Conservation (phyloP, 2,113 vertebrate genomes). For the Ageneiosus marmoratus region DNA sequence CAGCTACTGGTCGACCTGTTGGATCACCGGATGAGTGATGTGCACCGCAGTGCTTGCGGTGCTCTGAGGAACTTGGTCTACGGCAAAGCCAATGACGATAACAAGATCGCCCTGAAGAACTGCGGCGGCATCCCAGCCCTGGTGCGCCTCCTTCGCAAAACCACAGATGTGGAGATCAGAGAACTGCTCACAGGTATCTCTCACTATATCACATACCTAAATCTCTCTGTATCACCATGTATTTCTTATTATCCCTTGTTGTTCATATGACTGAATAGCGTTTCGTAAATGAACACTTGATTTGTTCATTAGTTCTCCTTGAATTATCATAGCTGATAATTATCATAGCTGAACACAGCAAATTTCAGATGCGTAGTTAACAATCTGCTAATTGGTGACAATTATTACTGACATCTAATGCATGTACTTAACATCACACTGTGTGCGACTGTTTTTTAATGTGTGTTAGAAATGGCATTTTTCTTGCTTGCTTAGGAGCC, state of each 20-base stretch:
- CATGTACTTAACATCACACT: slow-evolving; percentile 18
- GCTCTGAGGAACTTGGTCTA: slow-evolving; percentile 95
- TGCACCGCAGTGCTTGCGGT: slow-evolving; percentile 96
- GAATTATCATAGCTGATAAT: slow-evolving; percentile 32
- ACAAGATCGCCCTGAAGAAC: slow-evolving; percentile 97
- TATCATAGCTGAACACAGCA: slow-evolving; percentile 17
- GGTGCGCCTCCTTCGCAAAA: slow-evolving; percentile 93
- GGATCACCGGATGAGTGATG: slow-evolving; percentile 96
- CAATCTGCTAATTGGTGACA: slow-evolving; percentile 40
- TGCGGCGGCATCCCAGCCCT: slow-evolving; percentile 94
- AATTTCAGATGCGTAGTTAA: slow-evolving; percentile 44
- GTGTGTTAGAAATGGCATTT: slow-evolving; percentile 1
- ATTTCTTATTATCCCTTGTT: slow-evolving; percentile 6
- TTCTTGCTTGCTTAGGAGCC: slow-evolving; percentile 26
- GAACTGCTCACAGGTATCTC: slow-evolving; percentile 93
- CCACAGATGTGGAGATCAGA: slow-evolving; percentile 93
- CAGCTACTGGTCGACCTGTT: slow-evolving; percentile 94
- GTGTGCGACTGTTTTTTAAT: slow-evolving; percentile 23
- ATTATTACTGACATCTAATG: slow-evolving; percentile 38
- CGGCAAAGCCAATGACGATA: slow-evolving; percentile 96
- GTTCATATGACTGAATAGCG: not conserved
- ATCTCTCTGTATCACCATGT: not conserved
- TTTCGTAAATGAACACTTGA: not conserved
- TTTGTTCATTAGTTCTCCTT: slow-evolving; percentile 13
- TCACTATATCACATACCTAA: not conserved